phyloP scores from a whole-genome alignment of 2,888 invertebrate genomes.

The Metellina segmentata region DNA sequence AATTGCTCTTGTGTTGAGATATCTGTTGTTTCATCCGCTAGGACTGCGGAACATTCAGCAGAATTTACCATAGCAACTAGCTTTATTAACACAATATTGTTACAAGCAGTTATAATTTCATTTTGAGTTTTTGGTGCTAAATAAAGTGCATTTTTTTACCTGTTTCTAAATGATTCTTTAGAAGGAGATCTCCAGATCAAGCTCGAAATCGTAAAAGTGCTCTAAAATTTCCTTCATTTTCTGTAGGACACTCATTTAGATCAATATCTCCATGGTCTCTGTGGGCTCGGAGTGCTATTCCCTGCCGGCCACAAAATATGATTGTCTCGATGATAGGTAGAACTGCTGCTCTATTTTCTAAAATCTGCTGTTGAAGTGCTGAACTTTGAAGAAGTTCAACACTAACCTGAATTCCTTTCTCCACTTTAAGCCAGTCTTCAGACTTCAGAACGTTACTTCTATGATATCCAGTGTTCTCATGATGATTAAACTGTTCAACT shows the following conservation, averaged over 20 bases:
- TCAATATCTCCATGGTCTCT: not conserved
- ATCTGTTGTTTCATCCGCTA: slow-evolving; percentile 47
- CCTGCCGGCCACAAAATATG: slow-evolving; percentile 39
- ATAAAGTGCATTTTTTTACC: slow-evolving; percentile 4
- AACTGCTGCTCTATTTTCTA: slow-evolving; percentile 14
- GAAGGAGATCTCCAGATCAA: not conserved
- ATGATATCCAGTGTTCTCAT: slow-evolving; percentile 1
- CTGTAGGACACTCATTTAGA: not conserved
- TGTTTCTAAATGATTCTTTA: not conserved
- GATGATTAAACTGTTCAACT: slow-evolving; percentile 1
- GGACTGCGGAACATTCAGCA: slow-evolving; percentile 18
- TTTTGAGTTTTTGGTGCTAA: slow-evolving; percentile 10
- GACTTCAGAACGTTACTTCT: not conserved
- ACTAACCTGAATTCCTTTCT: not conserved
- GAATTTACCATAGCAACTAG: not conserved
- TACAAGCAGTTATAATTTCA: slow-evolving; percentile 10
- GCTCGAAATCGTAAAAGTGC: slow-evolving; percentile 2
- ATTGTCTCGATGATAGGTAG: slow-evolving; percentile 19
- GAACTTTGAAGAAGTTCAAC: slow-evolving; percentile 1
- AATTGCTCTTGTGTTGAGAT: slow-evolving; percentile 6
- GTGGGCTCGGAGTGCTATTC: slow-evolving; percentile 18
- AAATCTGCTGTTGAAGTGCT: not conserved
- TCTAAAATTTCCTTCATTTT: slow-evolving; percentile 44
- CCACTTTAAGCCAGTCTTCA: not conserved
- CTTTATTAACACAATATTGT: not conserved